A percentile compares a stretch with the other conserved stretches of the same genome.
These are phyloP conservation scores for Ischnus inquisitorius DNA, from an alignment of 2,888 invertebrate genomes.

Conservation along the genomic window DNA sequence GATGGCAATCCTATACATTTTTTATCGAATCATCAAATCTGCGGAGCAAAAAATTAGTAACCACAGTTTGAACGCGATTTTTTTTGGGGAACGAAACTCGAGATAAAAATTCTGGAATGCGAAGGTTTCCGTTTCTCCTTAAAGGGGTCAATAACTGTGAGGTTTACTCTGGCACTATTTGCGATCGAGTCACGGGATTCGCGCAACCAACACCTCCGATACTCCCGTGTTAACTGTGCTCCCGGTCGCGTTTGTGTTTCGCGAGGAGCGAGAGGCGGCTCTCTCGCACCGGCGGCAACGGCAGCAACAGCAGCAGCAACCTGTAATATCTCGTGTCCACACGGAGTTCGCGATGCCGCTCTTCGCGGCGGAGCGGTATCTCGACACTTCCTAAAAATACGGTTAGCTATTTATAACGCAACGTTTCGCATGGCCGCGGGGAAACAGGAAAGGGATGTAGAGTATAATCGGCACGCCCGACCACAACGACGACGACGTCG, in stretches of 20 bases:
- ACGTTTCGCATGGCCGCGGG: slow-evolving; percentile 70
- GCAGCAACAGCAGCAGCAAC: slow-evolving; percentile 56
- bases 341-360: slow-evolving; percentile 44
- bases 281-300: slow-evolving; percentile 11
- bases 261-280: slow-evolving; percentile 13
- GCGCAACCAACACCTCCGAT: not conserved
- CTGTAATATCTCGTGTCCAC: slow-evolving; percentile 72
- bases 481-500: slow-evolving; percentile 28
- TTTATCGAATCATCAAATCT: not conserved
- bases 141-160: slow-evolving; percentile 14
- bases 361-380: slow-evolving; percentile 58
- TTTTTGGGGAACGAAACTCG: not conserved
- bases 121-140: not conserved
- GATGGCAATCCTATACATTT: no score
- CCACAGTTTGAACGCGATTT: not conserved
- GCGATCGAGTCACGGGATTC: slow-evolving; percentile 22
- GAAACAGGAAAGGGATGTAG: slow-evolving; percentile 62
- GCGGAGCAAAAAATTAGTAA: not conserved
- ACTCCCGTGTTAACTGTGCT: slow-evolving; percentile 28
- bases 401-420: slow-evolving; percentile 80
- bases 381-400: slow-evolving; percentile 82
- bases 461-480: slow-evolving; percentile 50
- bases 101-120: not conserved
- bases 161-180: slow-evolving; percentile 3
- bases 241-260: slow-evolving; percentile 16